phyloP scores from a whole-genome alignment of 2,888 invertebrate genomes.

The Strigamia transsilvanica region DNA sequence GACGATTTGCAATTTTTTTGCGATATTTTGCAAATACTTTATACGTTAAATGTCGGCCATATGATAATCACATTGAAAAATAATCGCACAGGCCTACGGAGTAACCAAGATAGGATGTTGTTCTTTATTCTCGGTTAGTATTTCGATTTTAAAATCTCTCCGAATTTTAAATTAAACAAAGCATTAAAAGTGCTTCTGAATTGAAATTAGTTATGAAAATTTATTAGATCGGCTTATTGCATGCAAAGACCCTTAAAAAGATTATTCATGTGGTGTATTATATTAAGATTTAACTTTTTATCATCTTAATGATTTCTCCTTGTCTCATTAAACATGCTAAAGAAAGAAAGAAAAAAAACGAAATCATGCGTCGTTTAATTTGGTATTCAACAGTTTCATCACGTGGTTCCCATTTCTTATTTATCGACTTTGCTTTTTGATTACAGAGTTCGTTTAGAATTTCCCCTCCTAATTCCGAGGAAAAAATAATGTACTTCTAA shows the following conservation, averaged over 20 bases:
- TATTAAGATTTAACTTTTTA: slow-evolving; percentile 16
- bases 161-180: neutral
- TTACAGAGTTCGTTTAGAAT: neutral
- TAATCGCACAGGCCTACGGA: too few relatives aligned
- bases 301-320: slow-evolving; percentile 37
- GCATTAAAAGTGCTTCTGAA: neutral
- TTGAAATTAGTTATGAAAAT: neutral
- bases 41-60: too few relatives aligned
- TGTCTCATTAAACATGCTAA: neutral
- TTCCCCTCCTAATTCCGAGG: neutral
- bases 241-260: neutral
- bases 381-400: slow-evolving; percentile 20
- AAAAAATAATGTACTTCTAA: slow-evolving; percentile 15
- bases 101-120: too few relatives aligned
- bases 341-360: neutral
- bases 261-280: slow-evolving; percentile 6
- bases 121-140: too few relatives aligned
- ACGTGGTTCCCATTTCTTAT: neutral
- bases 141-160: too few relatives aligned
- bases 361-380: slow-evolving; percentile 29
- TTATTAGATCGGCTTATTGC: neutral
- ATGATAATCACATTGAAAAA: too few relatives aligned
- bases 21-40: too few relatives aligned
- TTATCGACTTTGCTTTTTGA: slow-evolving; percentile 21
- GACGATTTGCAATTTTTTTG: too few relatives aligned